Evolutionary conservation across 2,888 invertebrate genomes (phyloP).

Genomic region (Blomia tropicalis): DNA sequence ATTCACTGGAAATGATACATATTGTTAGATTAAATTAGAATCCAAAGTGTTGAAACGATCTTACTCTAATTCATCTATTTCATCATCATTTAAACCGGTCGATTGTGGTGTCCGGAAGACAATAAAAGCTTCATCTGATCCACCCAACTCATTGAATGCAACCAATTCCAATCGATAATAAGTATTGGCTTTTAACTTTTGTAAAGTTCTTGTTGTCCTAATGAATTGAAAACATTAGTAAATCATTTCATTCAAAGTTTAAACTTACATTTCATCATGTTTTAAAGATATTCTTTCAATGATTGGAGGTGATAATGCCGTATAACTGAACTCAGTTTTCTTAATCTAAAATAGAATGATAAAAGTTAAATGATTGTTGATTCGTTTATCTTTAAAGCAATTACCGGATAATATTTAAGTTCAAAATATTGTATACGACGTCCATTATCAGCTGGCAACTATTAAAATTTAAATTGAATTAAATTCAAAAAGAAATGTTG

Average conservation of each 20-base stretch:
- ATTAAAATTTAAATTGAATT: not conserved
- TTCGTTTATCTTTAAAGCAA: slow-evolving; percentile 31
- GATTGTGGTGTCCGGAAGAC: slow-evolving; percentile 58
- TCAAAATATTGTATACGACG: slow-evolving; percentile 68
- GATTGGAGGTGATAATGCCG: not conserved
- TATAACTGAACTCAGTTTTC: slow-evolving; percentile 16
- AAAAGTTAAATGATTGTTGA: not conserved
- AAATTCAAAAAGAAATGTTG: not conserved
- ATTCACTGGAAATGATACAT: not conserved
- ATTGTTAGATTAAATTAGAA: not conserved
- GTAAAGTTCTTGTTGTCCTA: slow-evolving; percentile 17
- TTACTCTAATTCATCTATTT: not conserved
- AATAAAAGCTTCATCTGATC: slow-evolving; percentile 57
- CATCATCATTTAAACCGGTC: not conserved
- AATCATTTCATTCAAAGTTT: not conserved
- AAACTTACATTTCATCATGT: slow-evolving; percentile 14
- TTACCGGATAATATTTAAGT: slow-evolving; percentile 62
- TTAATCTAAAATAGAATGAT: not conserved
- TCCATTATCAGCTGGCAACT: slow-evolving; percentile 65
- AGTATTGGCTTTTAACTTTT: slow-evolving; percentile 52
- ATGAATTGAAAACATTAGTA: not conserved
- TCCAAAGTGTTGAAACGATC: not conserved
- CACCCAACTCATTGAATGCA: slow-evolving; percentile 71
- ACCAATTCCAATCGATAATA: slow-evolving; percentile 65
- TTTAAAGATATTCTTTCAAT: not conserved